These are phyloP conservation scores for Tipula lateralis DNA, from an alignment of 2,888 invertebrate genomes.

Conservation along the genomic window DNA sequence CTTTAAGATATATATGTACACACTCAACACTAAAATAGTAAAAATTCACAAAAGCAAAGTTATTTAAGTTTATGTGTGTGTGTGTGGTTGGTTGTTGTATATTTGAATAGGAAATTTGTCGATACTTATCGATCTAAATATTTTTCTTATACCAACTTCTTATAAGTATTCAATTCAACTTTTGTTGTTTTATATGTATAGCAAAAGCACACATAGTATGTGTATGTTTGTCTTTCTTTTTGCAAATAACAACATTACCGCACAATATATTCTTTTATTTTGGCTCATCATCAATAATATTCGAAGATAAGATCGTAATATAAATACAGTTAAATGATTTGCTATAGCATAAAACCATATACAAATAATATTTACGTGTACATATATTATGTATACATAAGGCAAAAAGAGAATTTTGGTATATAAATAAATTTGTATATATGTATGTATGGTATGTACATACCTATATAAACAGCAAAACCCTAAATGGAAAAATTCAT, in stretches of 20 bases:
- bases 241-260: not conserved
- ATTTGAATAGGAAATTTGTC: not conserved
- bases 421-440: conserved; percentile 12
- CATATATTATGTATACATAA: not conserved
- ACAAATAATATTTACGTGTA: conserved; percentile 1
- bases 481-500: not conserved
- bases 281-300: conserved; percentile 24
- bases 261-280: not conserved
- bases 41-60: not conserved
- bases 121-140: not conserved
- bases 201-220: no score
- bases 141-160: not conserved
- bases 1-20: no score
- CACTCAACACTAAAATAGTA: not conserved
- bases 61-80: not conserved
- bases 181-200: no score
- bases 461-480: not conserved
- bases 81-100: no score
- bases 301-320: not conserved
- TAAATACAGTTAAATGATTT: conserved; percentile 24
- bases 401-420: not conserved
- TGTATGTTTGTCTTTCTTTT: no score
- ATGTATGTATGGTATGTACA: no score
- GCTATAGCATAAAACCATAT: conserved; percentile 6
- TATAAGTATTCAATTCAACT: no score